These are phyloP conservation scores for Oligia latruncula DNA, from an alignment of 2,888 invertebrate genomes.

Conservation along the genomic window DNA sequence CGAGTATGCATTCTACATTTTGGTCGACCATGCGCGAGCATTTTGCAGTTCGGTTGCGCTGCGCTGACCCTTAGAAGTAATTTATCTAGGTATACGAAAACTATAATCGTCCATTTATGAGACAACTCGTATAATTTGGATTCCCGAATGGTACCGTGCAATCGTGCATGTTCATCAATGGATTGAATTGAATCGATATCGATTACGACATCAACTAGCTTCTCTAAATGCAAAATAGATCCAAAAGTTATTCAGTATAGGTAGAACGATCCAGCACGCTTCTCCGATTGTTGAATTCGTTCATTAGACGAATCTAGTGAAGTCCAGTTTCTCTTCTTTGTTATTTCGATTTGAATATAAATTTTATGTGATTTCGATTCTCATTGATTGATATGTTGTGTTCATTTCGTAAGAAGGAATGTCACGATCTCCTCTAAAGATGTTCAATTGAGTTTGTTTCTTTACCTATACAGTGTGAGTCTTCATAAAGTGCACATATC, in stretches of 20 bases:
- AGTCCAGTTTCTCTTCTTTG: slow-evolving; percentile 52
- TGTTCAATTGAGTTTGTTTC: background rate
- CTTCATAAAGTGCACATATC: too few species aligned
- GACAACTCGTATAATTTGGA: background rate
- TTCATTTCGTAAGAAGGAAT: slow-evolving; percentile 35
- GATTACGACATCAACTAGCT: slow-evolving; percentile 47
- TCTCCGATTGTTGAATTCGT: slow-evolving; percentile 22
- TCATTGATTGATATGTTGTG: slow-evolving; percentile 29
- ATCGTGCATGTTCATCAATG: background rate
- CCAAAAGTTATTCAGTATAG: slow-evolving; percentile 37
- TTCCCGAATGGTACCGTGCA: background rate
- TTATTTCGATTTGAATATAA: slow-evolving; percentile 39
- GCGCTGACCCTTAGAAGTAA: background rate
- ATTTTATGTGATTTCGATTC: slow-evolving; percentile 31
- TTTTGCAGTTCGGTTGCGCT: too few species aligned
- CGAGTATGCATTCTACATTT: too few species aligned
- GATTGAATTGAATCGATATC: slow-evolving; percentile 3
- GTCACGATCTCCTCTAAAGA: slow-evolving; percentile 26
- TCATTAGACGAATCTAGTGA: slow-evolving; percentile 45
- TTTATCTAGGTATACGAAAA: background rate
- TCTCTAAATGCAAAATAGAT: slow-evolving; percentile 48
- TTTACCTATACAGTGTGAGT: too few species aligned
- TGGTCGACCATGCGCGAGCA: too few species aligned
- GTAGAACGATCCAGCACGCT: slow-evolving; percentile 38
- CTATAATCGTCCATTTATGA: background rate